Conservation (phyloP, 2,797 vertebrate species). For the Siniperca undulata region DNA sequence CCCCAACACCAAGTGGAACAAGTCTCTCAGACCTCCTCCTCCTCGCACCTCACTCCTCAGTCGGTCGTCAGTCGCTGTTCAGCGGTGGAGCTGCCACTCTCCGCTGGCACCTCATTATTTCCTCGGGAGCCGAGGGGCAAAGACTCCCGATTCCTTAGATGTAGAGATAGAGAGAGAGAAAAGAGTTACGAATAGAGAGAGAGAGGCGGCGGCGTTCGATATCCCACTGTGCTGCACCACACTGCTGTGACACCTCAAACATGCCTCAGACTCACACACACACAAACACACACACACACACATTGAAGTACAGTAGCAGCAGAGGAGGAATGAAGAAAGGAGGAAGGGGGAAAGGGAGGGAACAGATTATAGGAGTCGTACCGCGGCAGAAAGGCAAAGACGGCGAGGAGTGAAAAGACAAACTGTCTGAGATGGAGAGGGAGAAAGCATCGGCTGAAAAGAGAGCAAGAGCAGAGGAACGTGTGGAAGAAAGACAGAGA, state of each 20-base stretch:
- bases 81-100: slow-evolving; percentile 31
- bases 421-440: slow-evolving; percentile 51
- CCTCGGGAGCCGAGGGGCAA: slow-evolving; percentile 58
- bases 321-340: slow-evolving; percentile 32
- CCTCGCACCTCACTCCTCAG: slow-evolving; percentile 16
- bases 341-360: slow-evolving; percentile 9
- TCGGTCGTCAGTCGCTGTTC: slow-evolving; percentile 29
- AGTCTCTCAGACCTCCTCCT: slow-evolving; percentile 43
- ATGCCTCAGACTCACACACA: slow-evolving; percentile 23
- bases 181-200: slow-evolving; percentile 24
- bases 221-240: slow-evolving; percentile 55
- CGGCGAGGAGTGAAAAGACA: slow-evolving; percentile 44
- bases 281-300: slow-evolving; percentile 36
- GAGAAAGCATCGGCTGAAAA: slow-evolving; percentile 7
- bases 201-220: slow-evolving; percentile 29
- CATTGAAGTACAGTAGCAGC: slow-evolving; percentile 56
- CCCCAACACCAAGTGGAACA: slow-evolving; percentile 19
- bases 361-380: slow-evolving; percentile 46
- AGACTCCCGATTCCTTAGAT: slow-evolving; percentile 58
- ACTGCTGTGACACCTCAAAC: slow-evolving; percentile 62
- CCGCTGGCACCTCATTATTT: slow-evolving; percentile 70
- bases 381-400: slow-evolving; percentile 28
- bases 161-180: slow-evolving; percentile 40
- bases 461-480: slow-evolving; percentile 26
- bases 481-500: slow-evolving; percentile 23